Percentiles rank a stretch among this genome's conserved stretches.
Conservation (phyloP, 1,140 invertebrate genomes). For the Plodia interpunctella region DNA sequence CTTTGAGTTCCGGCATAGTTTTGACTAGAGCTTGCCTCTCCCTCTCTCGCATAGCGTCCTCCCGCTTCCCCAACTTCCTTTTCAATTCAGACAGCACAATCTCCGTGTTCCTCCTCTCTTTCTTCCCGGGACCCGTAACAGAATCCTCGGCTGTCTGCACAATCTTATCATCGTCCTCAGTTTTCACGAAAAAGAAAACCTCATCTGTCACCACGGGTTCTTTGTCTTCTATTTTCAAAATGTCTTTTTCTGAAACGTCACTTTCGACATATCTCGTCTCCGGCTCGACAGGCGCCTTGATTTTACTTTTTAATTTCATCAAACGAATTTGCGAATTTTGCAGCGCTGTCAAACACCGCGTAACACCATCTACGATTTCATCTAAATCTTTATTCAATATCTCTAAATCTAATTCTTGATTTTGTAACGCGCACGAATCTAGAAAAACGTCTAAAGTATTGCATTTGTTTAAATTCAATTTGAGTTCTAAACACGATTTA, state of each 20-base stretch:
- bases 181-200: conserved; percentile 68
- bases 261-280: conserved; percentile 26
- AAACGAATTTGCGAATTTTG: conserved; percentile 59
- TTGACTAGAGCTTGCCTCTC: conserved; percentile 66
- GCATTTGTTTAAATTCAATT: conserved; percentile 52
- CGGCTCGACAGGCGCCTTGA: conserved; percentile 10
- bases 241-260: conserved; percentile 24
- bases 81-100: conserved; percentile 58
- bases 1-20: conserved; percentile 67
- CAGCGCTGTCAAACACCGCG: conserved; percentile 44
- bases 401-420: conserved; percentile 49
- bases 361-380: conserved; percentile 51
- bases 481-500: conserved; percentile 52
- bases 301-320: conserved; percentile 53
- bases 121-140: conserved; percentile 52
- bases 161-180: conserved; percentile 46
- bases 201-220: conserved; percentile 57
- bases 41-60: conserved; percentile 69
- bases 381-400: conserved; percentile 59
- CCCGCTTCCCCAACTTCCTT: conserved; percentile 65
- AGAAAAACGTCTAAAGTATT: conserved; percentile 57
- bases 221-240: conserved; percentile 55
- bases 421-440: conserved; percentile 56
- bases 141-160: conserved; percentile 39
- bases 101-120: conserved; percentile 54